Base-by-base conservation (phyloP, 2,113 vertebrate genomes). In the Takifugu bimaculatus region DNA sequence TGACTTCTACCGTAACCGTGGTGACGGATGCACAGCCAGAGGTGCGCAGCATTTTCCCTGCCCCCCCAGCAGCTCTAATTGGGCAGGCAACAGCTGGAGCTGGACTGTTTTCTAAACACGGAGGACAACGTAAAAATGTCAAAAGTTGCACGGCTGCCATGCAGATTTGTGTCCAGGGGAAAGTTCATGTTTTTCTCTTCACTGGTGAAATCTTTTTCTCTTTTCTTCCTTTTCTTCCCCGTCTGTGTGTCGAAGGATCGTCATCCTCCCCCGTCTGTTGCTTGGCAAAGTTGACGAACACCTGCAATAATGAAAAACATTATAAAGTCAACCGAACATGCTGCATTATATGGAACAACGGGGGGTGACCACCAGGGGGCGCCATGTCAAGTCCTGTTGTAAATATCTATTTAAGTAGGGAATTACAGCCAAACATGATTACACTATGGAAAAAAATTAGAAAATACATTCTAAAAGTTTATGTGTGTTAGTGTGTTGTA, bases 211-310 rank as follows among this genome's bases (percentile, higher is more conserved):
- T 93, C 79, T 93, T 96, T 67, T 88, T 80, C 51, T 93, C 93
- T 69, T 83, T 83, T 7, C 85, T 91, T 65, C 87, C 89, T 66
- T 90, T 92, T 14, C 89, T 92, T 26, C 89, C 88, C 62, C 91
- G 88, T 0, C 90, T 93, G 32, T 92, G 92, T 69, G 93, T 63
- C 28, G 78, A 81, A 29, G 91, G 60, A 54, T 93, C 91, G 0
- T 94, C 92, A 10, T 92, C 92, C 52, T 96, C 97, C 39, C 77
- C 84, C 2, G 87, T 88, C 83, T 98, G 95, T 62, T 95, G 93
- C 87, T 95, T 98, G 88, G 95, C 96, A 81, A 99, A 98, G 85
- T 95, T 98, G 72, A 98, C 96, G 85, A 99, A 99, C 65, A 92
- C 91, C 90, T 92, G 68, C 47, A 67, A 10, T 10, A 10, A 25